Conservation (phyloP, 2,113 vertebrate species). For the Heteronetta atricapilla region DNA sequence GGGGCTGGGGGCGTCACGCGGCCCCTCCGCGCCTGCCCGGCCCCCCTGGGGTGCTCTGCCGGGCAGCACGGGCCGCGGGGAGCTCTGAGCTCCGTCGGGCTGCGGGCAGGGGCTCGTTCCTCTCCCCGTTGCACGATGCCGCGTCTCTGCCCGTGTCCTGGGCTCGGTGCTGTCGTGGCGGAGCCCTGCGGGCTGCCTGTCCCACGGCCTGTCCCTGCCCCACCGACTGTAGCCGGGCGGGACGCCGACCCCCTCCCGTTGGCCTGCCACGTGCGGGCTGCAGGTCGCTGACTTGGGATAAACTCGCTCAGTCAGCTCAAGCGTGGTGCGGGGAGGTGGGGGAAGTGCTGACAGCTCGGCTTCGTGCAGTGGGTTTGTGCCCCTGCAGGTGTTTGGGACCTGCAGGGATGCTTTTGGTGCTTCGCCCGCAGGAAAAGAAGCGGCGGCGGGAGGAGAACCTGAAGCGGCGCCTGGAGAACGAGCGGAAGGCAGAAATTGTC, state of each 20-base stretch:
- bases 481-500: slow-evolving; percentile 88
- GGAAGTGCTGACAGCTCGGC: background rate
- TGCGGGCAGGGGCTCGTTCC: background rate
- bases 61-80: too few relatives aligned
- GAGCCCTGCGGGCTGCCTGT: background rate
- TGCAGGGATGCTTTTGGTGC: rapidly evolving
- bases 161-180: background rate
- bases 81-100: too few relatives aligned
- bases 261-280: background rate
- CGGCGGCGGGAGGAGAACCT: slow-evolving; percentile 86
- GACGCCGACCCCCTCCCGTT: background rate
- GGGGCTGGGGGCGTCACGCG: rapidly evolving
- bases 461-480: slow-evolving; percentile 86
- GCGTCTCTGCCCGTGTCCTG: rapidly evolving
- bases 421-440: slow-evolving; percentile 83
- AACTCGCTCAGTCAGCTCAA: background rate
- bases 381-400: background rate
- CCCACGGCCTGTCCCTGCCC: too few relatives aligned
- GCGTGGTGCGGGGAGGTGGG: rapidly evolving
- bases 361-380: background rate
- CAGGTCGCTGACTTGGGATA: background rate
- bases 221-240: too few relatives aligned
- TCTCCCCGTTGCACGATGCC: rapidly evolving
- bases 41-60: background rate
- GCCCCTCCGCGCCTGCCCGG: rapidly evolving